Evolutionary conservation across 2,113 vertebrate species (phyloP).

Genomic region (Prolemur simus): DNA sequence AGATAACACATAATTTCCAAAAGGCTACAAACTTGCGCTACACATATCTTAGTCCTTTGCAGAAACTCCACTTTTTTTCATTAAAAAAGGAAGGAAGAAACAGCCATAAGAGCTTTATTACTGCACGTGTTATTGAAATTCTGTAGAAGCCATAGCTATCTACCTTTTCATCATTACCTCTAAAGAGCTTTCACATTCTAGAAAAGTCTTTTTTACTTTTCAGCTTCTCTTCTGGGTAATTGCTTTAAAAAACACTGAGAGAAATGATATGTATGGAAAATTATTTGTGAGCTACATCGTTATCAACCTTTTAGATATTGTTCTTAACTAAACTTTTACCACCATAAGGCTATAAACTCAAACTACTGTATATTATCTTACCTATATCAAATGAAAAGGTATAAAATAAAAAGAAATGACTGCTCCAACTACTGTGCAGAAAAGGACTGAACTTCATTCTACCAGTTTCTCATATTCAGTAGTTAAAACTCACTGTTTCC

Average conservation of each 20-base stretch:
- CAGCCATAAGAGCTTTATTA: neutral
- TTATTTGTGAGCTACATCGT: neutral
- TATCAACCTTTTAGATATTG: neutral
- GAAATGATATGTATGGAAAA: neutral
- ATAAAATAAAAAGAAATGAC: conserved; percentile 1
- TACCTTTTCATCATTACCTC: conserved; percentile 16
- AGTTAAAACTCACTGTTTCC: conserved; percentile 8
- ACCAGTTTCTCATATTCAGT: neutral
- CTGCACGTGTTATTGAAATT: conserved; percentile 9
- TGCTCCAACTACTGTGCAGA: neutral
- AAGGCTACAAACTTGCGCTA: neutral
- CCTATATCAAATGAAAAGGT: neutral
- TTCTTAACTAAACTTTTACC: neutral
- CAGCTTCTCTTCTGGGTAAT: neutral
- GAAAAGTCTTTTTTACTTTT: neutral
- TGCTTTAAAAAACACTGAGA: neutral
- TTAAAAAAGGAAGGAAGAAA: conserved; percentile 7
- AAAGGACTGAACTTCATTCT: neutral
- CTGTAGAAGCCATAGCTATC: neutral
- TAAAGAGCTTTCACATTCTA: neutral
- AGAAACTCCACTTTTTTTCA: conserved; percentile 31
- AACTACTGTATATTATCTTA: neutral
- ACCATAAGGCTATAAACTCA: neutral
- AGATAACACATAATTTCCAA: conserved; percentile 31
- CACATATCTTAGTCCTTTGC: neutral